Evolutionary conservation across 2,888 invertebrate genomes (phyloP), one percentile per base, ranked within the genome.

Genomic region (Ornithoptera alexandrae): DNA sequence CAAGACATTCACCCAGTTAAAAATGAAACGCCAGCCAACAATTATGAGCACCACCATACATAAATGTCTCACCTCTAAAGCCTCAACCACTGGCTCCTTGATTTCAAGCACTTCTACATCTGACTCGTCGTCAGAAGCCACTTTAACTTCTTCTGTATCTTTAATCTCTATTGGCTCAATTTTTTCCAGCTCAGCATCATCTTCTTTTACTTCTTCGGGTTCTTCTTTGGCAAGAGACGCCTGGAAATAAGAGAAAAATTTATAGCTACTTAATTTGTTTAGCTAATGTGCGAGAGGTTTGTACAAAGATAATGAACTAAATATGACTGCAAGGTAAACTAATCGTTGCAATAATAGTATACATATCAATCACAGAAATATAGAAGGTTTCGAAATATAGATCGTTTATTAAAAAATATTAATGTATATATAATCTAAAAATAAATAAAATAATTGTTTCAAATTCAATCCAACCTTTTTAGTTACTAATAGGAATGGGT

Each of bases 141-240:
- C 85, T 58, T 81, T 82, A 0, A 81, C 80, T 6, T 93, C 93
- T 63, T 93, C 93, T 0, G 85, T 82, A 61, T 94, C 93, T 12
- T 90, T 91, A 74, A 93, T 93, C 72, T 87, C 88, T 66, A 87
- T 87, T 24, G 89, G 86, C 59, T 88, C 88, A 5, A 84, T 81
- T 53, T 80, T 79, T 42, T 81, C 84, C 5, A 83, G 81, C 8
- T 85, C 80, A 0, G 76, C 70, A 3, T 80, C 77, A 36, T 77
- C 79, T 2, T 76, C 76, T 24, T 74, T 72, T 0, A 74, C 46
- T 10, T 84, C 78, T 1, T 82, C 77, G 0, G 82, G 76, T 69
- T 87, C 86, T 71, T 86, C 84, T 72, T 89, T 89, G 2, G 83
- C 80, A 56, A 87, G 79, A 0, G 89, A 89, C 15, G 87, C 83